Percentiles rank a stretch among this genome's conserved stretches.
Conservation (phyloP, 2,888 invertebrate species). For the Pandemis heparana region DNA sequence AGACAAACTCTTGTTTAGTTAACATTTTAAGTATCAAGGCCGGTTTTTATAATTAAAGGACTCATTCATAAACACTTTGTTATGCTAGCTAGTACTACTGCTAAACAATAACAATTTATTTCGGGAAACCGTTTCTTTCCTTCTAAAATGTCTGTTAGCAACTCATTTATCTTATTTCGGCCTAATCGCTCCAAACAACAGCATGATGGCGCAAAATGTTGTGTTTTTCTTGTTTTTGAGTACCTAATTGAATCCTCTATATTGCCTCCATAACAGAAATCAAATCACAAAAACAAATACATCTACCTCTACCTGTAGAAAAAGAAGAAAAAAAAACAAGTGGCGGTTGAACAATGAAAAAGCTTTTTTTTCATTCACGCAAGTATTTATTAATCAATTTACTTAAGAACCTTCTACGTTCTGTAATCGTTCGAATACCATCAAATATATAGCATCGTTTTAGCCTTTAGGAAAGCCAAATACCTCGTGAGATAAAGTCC, state of each 20-base stretch:
- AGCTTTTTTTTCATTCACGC: background rate
- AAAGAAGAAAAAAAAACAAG: too few relatives aligned
- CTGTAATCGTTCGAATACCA: background rate
- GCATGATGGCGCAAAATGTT: background rate
- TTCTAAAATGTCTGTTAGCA: background rate
- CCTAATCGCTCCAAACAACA: background rate
- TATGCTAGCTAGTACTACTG: background rate
- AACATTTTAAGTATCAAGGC: too few relatives aligned
- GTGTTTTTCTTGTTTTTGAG: background rate
- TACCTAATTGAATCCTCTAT: too few relatives aligned
- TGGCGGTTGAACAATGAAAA: too few relatives aligned
- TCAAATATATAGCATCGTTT: background rate
- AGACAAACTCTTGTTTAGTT: too few relatives aligned
- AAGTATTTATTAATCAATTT: background rate
- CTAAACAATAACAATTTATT: slow-evolving; percentile 4
- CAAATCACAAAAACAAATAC: too few relatives aligned
- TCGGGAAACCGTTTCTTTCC: background rate
- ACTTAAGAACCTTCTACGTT: background rate
- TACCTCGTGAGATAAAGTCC: slow-evolving; percentile 1
- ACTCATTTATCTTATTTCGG: slow-evolving; percentile 13
- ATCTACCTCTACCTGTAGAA: too few relatives aligned
- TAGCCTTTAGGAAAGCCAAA: background rate
- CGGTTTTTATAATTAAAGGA: too few relatives aligned
- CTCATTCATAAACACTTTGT: background rate
- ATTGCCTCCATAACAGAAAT: too few relatives aligned